A percentile compares a stretch with the other conserved stretches of the same genome.
These are phyloP conservation scores for Ceyx cyanopectus DNA, from an alignment of 2,113 vertebrate genomes.

Conservation along the genomic window DNA sequence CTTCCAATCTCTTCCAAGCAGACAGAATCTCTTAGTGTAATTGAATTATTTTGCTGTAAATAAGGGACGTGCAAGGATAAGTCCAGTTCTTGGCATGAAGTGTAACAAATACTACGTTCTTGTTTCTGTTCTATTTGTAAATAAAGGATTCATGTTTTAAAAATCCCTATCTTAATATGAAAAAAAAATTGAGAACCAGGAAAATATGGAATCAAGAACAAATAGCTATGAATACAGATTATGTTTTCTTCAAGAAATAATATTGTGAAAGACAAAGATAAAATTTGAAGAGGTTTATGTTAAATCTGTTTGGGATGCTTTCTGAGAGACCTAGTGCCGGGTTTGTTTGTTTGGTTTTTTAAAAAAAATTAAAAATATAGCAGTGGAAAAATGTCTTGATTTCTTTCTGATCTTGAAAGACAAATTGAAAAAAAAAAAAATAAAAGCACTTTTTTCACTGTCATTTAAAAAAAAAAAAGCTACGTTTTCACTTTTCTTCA, in stretches of 20 bases:
- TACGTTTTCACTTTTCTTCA: background rate
- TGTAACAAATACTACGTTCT: background rate
- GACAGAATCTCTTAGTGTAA: background rate
- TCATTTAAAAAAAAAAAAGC: background rate
- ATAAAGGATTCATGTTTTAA: slow-evolving; percentile 22
- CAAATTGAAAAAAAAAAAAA: background rate
- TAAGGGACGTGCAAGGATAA: background rate
- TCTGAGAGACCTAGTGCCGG: background rate
- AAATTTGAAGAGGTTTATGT: background rate
- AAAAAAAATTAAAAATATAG: background rate
- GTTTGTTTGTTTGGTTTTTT: background rate
- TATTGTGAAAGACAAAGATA: background rate
- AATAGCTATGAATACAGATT: background rate
- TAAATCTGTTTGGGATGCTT: background rate
- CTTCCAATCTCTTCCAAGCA: background rate
- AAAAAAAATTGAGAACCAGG: background rate
- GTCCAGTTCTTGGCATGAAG: background rate
- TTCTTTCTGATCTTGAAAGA: background rate
- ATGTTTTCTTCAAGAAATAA: background rate
- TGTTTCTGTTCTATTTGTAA: background rate
- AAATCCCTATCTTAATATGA: background rate
- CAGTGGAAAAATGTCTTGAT: background rate
- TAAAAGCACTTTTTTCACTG: background rate
- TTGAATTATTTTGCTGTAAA: slow-evolving; percentile 6
- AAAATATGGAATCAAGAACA: slow-evolving; percentile 12